Base-by-base conservation (phyloP, 2,113 vertebrate species). In the Bubalus kerabau region DNA sequence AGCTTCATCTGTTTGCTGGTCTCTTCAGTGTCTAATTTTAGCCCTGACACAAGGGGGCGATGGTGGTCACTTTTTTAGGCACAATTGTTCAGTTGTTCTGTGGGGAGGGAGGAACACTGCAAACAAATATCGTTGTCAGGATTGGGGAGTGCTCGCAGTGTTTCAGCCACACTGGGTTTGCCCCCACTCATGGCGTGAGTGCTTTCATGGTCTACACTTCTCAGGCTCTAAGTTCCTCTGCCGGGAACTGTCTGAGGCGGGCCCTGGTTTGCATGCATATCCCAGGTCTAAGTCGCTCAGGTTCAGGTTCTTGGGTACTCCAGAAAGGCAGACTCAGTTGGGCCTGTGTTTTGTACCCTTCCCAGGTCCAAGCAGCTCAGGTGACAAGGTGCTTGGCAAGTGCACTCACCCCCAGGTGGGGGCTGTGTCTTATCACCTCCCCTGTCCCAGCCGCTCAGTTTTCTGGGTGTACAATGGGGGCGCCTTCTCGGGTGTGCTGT, bases 111-210 rank as follows among this genome's bases (percentile, higher is more conserved):
- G 16, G 62, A 19, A 67, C 17, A 36, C 17, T n/a, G 64, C 17
- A 67, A 67, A 19, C 64, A 67, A 36, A 67, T 67, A 36, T 67
- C 32, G 19, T 17, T 10, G 16, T n/a, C 7, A 4, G 19, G 32
- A 3, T 17, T 67, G 8, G 32, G 32, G 62, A 67, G 32, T n/a
- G 17, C 32, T 67, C 17, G 0, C 8, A 19, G 32, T 67, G 17
- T 67, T 67, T 67, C 64, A 67, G 32, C 64, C 2, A 0, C 64
- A 36, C 17, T 67, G 64, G 8, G 64, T 21, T 67, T 67, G 32
- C 32, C 64, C 32, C 4, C 1, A 0, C 64, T 67, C 16, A 36
- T 1, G 17, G 64, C 32, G 2, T 19, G 7, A 19, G 32, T 67
- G 32, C 64, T 36, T 67, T 67, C 32, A 67, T 67, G 17, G 8